phyloP scores from a whole-genome alignment of 2,888 invertebrate genomes.

The Polyploca ridens region DNA sequence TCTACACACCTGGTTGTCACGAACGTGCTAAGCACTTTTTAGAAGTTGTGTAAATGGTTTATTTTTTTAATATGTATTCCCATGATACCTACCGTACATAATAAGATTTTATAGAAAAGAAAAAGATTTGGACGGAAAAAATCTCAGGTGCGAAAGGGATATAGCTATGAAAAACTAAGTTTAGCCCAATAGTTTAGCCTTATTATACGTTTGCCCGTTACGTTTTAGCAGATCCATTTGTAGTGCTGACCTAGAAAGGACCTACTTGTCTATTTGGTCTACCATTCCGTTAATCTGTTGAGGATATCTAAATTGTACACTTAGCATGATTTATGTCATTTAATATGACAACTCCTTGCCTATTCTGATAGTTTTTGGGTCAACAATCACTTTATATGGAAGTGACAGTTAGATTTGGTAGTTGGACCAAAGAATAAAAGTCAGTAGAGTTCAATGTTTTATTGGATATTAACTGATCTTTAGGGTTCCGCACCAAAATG shows the following conservation, averaged over 20 bases:
- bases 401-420: neutral
- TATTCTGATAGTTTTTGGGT: neutral
- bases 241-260: neutral
- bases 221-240: neutral
- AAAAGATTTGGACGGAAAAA: no score
- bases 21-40: no score
- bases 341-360: neutral
- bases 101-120: no score
- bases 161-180: no score
- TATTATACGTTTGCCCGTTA: neutral
- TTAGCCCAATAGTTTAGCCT: no score
- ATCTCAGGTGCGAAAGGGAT: no score
- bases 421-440: conserved; percentile 1
- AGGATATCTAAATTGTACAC: conserved; percentile 3
- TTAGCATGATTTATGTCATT: neutral
- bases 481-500: no score
- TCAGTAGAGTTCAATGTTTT: neutral
- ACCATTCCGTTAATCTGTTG: neutral
- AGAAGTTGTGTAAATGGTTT: no score
- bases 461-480: neutral
- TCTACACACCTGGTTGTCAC: no score
- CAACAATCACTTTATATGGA: conserved; percentile 6
- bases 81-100: no score
- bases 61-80: no score
- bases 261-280: neutral